Conservation (phyloP, 1,140 invertebrate genomes). For the Drosophila rufa region DNA sequence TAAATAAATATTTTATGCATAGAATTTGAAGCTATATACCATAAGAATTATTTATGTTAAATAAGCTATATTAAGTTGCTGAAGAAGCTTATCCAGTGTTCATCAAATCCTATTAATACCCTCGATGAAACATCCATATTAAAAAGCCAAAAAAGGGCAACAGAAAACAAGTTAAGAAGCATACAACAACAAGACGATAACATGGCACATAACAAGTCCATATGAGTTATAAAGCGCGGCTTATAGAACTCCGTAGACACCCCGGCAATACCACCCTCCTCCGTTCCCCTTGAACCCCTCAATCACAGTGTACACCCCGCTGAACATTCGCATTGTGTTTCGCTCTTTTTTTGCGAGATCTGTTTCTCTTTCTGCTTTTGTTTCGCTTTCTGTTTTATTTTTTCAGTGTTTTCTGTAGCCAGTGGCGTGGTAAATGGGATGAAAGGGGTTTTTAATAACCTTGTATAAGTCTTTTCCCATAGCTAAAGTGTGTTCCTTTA, state of each 20-base stretch:
- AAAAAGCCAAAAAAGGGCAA: constrained; percentile 21
- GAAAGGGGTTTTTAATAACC: background rate
- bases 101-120: constrained; percentile 2
- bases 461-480: too few relatives aligned
- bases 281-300: background rate
- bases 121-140: constrained; percentile 15
- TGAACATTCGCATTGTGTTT: constrained; percentile 32
- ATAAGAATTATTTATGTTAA: background rate
- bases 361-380: constrained; percentile 20
- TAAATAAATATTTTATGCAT: too few relatives aligned
- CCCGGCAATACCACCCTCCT: background rate
- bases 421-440: background rate
- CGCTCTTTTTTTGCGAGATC: constrained; percentile 40
- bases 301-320: background rate
- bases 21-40: too few relatives aligned
- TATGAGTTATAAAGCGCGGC: constrained; percentile 36
- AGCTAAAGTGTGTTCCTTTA: too few relatives aligned
- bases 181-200: constrained; percentile 45
- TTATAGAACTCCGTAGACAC: constrained; percentile 41
- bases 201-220: constrained; percentile 54
- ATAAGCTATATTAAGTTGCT: too few relatives aligned
- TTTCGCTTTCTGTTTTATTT: constrained; percentile 37
- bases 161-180: constrained; percentile 31
- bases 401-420: constrained; percentile 9
- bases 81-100: background rate